These are phyloP conservation scores for Equus przewalskii DNA, from an alignment of 2,113 vertebrate genomes.

Conservation along the genomic window DNA sequence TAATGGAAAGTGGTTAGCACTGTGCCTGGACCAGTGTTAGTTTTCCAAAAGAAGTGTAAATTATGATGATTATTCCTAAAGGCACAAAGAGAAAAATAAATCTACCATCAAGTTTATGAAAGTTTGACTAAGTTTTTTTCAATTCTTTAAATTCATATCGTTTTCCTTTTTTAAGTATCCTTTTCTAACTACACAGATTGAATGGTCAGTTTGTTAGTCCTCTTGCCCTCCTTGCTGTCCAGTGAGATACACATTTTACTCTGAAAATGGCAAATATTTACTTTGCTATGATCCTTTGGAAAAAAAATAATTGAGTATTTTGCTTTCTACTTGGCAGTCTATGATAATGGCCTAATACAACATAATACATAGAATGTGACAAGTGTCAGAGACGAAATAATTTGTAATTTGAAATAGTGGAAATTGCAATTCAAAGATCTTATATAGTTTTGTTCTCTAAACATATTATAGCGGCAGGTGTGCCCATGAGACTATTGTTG, in stretches of 20 bases:
- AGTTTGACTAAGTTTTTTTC: not conserved
- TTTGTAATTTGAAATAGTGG: conserved; percentile 40
- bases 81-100: not conserved
- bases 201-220: not conserved
- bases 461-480: not conserved
- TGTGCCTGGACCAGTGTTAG: not conserved
- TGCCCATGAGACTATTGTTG: not conserved
- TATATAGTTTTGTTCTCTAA: conserved; percentile 44
- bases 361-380: conserved; percentile 55
- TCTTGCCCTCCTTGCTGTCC: not conserved
- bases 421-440: conserved; percentile 41
- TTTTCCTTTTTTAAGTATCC: not conserved
- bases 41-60: not conserved
- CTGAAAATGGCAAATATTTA: conserved; percentile 14
- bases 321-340: conserved; percentile 34
- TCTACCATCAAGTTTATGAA: not conserved
- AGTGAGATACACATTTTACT: not conserved
- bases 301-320: not conserved
- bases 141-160: not conserved
- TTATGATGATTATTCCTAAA: not conserved
- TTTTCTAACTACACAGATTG: not conserved
- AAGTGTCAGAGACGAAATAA: conserved; percentile 46
- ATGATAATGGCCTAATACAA: conserved; percentile 49
- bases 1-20: not conserved
- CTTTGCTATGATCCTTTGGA: conserved; percentile 13